phyloP scores from a whole-genome alignment of 2,888 invertebrate species.

The Acanthococcus lagerstroemiae region DNA sequence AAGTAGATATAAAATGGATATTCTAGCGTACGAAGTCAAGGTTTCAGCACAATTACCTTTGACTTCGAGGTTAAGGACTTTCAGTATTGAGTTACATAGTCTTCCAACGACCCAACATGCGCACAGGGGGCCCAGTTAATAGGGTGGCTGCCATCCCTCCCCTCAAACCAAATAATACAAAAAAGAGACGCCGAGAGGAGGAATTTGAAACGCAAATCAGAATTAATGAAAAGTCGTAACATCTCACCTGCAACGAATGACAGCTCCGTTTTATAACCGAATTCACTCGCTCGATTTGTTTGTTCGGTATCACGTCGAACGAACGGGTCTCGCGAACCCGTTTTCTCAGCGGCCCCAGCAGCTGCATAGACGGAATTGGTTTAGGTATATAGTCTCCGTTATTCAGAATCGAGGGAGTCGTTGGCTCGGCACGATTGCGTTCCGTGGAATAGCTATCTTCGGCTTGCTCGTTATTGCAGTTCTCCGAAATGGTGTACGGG shows the following conservation, averaged over 20 bases:
- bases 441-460: constrained; percentile 1
- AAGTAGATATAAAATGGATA: too few relatives aligned
- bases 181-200: too few relatives aligned
- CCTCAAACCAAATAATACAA: too few relatives aligned
- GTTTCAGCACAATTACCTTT: too few relatives aligned
- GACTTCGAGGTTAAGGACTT: too few relatives aligned
- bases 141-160: too few relatives aligned
- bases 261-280: constrained; percentile 38
- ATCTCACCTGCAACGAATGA: constrained; percentile 39
- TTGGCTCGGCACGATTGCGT: background rate
- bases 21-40: too few relatives aligned
- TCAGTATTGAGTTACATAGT: too few relatives aligned
- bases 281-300: constrained; percentile 36
- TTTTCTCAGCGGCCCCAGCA: constrained; percentile 32
- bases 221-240: too few relatives aligned
- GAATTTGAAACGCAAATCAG: too few relatives aligned
- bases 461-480: background rate
- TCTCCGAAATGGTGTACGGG: constrained; percentile 20
- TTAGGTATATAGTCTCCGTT: constrained; percentile 3
- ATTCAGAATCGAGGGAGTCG: background rate
- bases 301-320: constrained; percentile 54
- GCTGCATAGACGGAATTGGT: constrained; percentile 29
- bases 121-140: too few relatives aligned
- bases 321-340: constrained; percentile 40
- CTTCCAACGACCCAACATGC: too few relatives aligned